phyloP scores from a whole-genome alignment of 2,888 invertebrate genomes.

The Phania funesta region DNA sequence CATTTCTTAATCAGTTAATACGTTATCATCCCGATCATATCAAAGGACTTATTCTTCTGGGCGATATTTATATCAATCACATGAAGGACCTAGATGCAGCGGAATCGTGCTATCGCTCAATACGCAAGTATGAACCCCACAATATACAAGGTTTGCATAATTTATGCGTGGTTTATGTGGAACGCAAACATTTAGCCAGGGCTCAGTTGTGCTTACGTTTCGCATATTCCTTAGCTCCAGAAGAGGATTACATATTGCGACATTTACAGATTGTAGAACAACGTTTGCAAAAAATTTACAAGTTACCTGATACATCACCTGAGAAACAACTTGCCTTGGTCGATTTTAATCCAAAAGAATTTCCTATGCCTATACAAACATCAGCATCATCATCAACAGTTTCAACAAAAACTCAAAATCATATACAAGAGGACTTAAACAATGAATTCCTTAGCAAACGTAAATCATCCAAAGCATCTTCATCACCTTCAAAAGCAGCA shows the following conservation, averaged over 20 bases:
- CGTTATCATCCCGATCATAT: slow-evolving; percentile 95
- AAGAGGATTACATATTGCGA: slow-evolving; percentile 93
- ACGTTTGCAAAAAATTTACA: slow-evolving; percentile 76
- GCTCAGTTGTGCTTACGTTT: slow-evolving; percentile 92
- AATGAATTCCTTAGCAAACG: slow-evolving; percentile 32
- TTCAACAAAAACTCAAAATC: slow-evolving; percentile 28
- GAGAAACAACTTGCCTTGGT: slow-evolving; percentile 78
- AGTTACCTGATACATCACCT: slow-evolving; percentile 76
- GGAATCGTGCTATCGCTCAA: slow-evolving; percentile 95
- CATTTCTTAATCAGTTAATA: slow-evolving; percentile 94
- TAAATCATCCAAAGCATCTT: slow-evolving; percentile 24
- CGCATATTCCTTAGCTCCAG: slow-evolving; percentile 91
- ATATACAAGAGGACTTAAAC: slow-evolving; percentile 15
- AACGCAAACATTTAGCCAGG: slow-evolving; percentile 90
- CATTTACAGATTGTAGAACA: slow-evolving; percentile 91
- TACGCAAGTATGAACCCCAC: slow-evolving; percentile 91
- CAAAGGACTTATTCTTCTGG: slow-evolving; percentile 95
- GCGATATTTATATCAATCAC: slow-evolving; percentile 97
- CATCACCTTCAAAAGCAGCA: slow-evolving; percentile 27
- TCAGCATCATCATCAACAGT: slow-evolving; percentile 26
- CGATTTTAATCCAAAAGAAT: slow-evolving; percentile 79
- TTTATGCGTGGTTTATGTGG: slow-evolving; percentile 97
- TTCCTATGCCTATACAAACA: slow-evolving; percentile 69
- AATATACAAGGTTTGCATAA: slow-evolving; percentile 98
- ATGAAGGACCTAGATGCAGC: slow-evolving; percentile 97